Evolutionary conservation across 1,140 invertebrate genomes (phyloP).

Genomic region (Babylonia areolata): DNA sequence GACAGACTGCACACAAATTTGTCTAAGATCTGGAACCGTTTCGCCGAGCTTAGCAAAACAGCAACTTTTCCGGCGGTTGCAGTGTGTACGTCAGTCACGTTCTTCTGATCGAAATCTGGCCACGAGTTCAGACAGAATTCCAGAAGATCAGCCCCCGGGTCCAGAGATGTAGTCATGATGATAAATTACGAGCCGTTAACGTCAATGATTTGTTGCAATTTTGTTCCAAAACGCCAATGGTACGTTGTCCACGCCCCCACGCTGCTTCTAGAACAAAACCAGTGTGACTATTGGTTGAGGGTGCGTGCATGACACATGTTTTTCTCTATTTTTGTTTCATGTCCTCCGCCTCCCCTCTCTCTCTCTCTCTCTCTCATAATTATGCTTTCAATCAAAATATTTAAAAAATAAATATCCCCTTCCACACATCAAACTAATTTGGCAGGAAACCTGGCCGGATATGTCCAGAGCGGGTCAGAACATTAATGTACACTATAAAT

Average conservation of each 20-base stretch:
- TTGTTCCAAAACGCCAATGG: no score
- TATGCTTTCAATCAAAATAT: not conserved
- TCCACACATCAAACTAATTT: no score
- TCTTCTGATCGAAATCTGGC: not conserved
- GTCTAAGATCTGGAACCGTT: slow-evolving; percentile 18
- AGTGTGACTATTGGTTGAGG: no score
- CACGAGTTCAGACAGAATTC: slow-evolving; percentile 12
- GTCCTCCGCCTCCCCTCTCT: not conserved
- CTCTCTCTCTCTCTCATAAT: not conserved
- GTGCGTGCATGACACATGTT: no score
- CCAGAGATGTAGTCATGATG: slow-evolving; percentile 48
- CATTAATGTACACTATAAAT: no score
- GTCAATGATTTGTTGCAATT: no score
- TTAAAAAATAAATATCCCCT: no score
- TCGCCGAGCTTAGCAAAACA: not conserved
- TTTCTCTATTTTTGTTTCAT: not conserved
- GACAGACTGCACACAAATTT: not conserved
- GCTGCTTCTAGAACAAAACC: no score
- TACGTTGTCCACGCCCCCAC: no score
- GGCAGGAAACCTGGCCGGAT: no score
- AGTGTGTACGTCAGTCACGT: not conserved
- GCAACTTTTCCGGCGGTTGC: not conserved
- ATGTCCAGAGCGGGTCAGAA: no score
- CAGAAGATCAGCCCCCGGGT: slow-evolving; percentile 10
- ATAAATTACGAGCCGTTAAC: slow-evolving; percentile 50